Conservation (phyloP, 2,797 vertebrate species). For the Sphenodon punctatus region DNA sequence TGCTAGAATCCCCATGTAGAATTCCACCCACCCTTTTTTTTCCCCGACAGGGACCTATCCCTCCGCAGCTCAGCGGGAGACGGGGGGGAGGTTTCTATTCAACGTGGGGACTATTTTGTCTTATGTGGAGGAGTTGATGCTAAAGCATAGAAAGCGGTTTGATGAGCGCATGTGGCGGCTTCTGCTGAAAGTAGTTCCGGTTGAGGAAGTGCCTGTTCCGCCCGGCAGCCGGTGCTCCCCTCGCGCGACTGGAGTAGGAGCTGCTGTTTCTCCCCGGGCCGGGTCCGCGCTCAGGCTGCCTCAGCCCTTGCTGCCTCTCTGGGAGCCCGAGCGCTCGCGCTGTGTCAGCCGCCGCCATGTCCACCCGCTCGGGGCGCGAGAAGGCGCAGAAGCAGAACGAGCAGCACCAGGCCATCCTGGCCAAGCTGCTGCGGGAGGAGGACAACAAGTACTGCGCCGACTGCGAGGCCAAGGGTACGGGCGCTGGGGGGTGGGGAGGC, state of each 20-base stretch:
- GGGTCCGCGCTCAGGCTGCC: neutral
- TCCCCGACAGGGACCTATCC: neutral
- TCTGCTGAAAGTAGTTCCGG: constrained; percentile 45
- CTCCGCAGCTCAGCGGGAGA: too few relatives aligned
- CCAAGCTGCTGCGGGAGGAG: constrained; percentile 95
- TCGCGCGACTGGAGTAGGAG: constrained; percentile 36
- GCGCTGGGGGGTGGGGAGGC: neutral
- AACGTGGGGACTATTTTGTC: neutral
- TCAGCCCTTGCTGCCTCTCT: neutral
- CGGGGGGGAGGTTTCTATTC: too few relatives aligned
- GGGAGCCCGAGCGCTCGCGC: neutral
- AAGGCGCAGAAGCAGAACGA: constrained; percentile 98
- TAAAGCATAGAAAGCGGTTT: too few relatives aligned
- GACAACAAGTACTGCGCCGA: constrained; percentile 99
- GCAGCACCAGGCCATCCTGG: constrained; percentile 97
- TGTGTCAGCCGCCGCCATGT: constrained; percentile 75
- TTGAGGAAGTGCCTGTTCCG: constrained; percentile 29
- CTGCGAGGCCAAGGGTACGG: constrained; percentile 95
- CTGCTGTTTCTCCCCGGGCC: too few relatives aligned
- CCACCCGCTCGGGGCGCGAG: constrained; percentile 95
- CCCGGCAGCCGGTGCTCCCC: constrained; percentile 12
- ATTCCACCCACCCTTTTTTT: neutral
- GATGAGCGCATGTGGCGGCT: neutral
- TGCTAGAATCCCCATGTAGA: neutral
- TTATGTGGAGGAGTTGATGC: accelerated